Conservation (phyloP, 2,888 invertebrate genomes). For the Leucozona laternaria region DNA sequence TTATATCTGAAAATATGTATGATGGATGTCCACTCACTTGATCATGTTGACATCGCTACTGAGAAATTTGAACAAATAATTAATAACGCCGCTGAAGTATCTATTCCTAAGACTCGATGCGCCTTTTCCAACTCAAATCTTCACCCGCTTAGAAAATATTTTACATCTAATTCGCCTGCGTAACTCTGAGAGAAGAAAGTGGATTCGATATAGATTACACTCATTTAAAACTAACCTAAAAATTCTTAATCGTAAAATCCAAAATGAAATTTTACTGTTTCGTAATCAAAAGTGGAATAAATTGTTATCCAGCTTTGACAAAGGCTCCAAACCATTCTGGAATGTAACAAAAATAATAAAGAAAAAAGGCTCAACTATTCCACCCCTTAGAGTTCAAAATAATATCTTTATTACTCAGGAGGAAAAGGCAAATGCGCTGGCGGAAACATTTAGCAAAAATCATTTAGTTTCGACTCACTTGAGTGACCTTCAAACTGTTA, state of each 20-base stretch:
- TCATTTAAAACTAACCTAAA: neutral
- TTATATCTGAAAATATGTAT: slow-evolving; percentile 17
- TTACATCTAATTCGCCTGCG: neutral
- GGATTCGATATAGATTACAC: neutral
- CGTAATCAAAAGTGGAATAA: slow-evolving; percentile 1
- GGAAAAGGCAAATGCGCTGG: too few species aligned
- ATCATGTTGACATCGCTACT: neutral
- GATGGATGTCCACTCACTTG: neutral
- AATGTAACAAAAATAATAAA: neutral
- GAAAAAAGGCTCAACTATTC: too few species aligned
- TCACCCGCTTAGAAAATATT: too few species aligned
- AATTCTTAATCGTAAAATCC: neutral
- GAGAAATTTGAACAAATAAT: slow-evolving; percentile 1
- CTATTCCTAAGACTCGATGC: neutral
- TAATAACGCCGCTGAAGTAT: neutral
- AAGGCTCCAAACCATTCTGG: neutral
- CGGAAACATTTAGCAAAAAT: too few species aligned
- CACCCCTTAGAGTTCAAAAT: too few species aligned
- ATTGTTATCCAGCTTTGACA: neutral
- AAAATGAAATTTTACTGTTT: neutral
- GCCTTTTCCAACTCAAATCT: too few species aligned
- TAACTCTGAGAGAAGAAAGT: neutral
- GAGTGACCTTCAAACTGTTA: too few species aligned
- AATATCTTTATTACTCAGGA: too few species aligned
- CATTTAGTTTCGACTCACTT: too few species aligned